Evolutionary conservation across 1,140 invertebrate genomes (phyloP), one percentile per base, ranked within the genome.

Genomic region (Drosophila takahashii): DNA sequence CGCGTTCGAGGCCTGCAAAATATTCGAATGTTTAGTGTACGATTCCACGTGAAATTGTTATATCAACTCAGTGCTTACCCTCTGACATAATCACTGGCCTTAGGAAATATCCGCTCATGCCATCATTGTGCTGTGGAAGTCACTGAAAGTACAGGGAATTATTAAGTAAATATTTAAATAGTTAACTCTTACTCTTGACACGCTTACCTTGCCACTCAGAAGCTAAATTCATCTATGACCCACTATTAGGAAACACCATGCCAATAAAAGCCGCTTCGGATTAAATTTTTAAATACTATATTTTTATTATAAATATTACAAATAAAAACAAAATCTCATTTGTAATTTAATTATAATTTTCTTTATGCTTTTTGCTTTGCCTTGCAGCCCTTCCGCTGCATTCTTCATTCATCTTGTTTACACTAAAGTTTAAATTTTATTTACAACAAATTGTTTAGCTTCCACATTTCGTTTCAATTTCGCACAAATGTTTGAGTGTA

Each of bases 301-400:
- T 81, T 86, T 81, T 90, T 90, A 90, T 90, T 90, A 90, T 90
- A 91, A 91, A 91, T 89, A 90, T 90, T 91, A 90, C 84, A 91
- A 91, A 91, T 89, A 91, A 85, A 91, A 91, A 91, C 89, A 90
- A 91, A 90, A 90, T 90, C 83, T 90, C 87, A 84, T 84, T 90
- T 90, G 89, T 90, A 90, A 84, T 90, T 90, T 85, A 77, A 81
- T 83, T 78, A 79, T 87, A 87, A 70, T 86, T 77, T 86, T 70
- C 66, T 54, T 70, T 84, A 79, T 90, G 80, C 70, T 77, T 78
- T 65, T 47, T 50, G 73, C 73, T 57, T 77, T 83, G 70, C 64
- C 65, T 75, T 50, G 69, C 75, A 71, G 65, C 71, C 64, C 61
- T 29, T 60, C 45, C 39, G 48, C 75, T 59, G 61, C 66, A 15